Base-by-base conservation (phyloP, 2,797 vertebrate species). In the Falco novaeseelandiae region DNA sequence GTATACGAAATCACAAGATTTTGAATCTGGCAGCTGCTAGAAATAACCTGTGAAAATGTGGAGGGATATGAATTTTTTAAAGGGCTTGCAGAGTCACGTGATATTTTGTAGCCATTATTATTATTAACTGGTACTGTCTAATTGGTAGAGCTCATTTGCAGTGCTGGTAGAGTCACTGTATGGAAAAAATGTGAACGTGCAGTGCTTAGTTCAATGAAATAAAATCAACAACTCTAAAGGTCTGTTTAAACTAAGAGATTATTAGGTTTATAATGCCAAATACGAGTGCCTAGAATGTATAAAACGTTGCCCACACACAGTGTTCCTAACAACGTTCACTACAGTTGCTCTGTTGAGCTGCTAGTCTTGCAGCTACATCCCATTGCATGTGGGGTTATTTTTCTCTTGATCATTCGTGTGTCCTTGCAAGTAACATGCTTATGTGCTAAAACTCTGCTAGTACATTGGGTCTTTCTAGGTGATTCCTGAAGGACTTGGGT, bases 221-320 rank as follows among this genome's bases (percentile, higher is more conserved):
- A 93, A 92, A 94, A 70, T 94, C 89, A 96, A 63, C 93, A 93
- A 0, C 66, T 83, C 30, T 30, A 77, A 67, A 59, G 44, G 55
- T 89, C 69, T 94, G 92, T 96, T 93, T 95, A 96, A 93, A 88
- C 2, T 11, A 65, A 21, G 59, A 84, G 92, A 91, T 96, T 96
- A 88, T 95, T 93, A 58, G 65, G 61, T 96, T 96, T 97, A 58
- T 66, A 91, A 32, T 0, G 4, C 82, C 6, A 12, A 90, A 54
- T 67, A 54, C 22, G 61, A 89, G 74, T 65, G 93, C 57, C 65
- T 83, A 61, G 83, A 36, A 58, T 40, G 74, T 91, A 51, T 85
- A 80, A 90, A 96, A 30, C 22, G 19, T 62, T 96, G 90, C 90
- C 90, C 90, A 93, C 93, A 94, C 96, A 78, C 42, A 42, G 36